phyloP scores from a whole-genome alignment of 1,140 invertebrate species.

The Meloidogyne exigua region DNA sequence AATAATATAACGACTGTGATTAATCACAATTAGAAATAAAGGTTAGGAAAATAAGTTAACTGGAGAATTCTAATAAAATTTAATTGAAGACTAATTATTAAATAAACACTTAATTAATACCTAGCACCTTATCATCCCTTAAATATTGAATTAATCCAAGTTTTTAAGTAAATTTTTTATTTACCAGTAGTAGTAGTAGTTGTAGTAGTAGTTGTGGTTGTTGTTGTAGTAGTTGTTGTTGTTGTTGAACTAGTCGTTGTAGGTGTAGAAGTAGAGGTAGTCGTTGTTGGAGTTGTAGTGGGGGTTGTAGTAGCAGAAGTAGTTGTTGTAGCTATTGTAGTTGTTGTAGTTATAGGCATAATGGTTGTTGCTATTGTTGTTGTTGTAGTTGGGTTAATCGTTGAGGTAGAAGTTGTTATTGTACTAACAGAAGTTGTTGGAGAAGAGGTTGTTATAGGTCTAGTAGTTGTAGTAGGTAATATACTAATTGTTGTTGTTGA shows the following conservation, averaged over 20 bases:
- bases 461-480: not conserved
- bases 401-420: not conserved
- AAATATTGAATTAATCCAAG: not conserved
- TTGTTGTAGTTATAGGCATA: not conserved
- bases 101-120: no score
- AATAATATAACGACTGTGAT: no score
- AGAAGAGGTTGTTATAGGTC: not conserved
- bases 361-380: not conserved
- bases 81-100: no score
- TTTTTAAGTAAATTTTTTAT: not conserved
- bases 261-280: not conserved
- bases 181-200: not conserved
- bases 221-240: not conserved
- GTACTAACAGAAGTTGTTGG: not conserved
- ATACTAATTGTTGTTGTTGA: not conserved
- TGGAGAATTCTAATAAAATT: no score
- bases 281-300: not conserved
- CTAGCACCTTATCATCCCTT: no score
- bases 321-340: not conserved
- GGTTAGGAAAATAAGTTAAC: no score
- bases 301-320: not conserved
- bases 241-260: not conserved
- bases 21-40: no score
- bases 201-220: not conserved
- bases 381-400: not conserved